Evolutionary conservation across 1,140 invertebrate species (phyloP).

Genomic region (Spodoptera litura): DNA sequence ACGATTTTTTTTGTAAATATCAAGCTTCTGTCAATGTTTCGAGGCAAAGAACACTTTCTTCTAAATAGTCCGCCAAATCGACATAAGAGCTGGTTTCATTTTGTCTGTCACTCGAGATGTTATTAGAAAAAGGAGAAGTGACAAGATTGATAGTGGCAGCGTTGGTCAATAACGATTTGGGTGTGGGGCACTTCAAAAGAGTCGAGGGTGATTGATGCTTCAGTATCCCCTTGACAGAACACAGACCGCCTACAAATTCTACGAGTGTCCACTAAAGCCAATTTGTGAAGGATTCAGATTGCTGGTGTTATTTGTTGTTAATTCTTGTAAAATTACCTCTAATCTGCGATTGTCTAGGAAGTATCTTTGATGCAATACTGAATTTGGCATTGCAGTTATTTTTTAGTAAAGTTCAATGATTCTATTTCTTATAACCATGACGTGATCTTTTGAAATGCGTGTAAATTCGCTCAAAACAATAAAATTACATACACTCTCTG

Average conservation of each 20-base stretch:
- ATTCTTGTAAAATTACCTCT: not conserved
- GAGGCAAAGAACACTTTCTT: conserved; percentile 18
- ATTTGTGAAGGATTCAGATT: conserved; percentile 47
- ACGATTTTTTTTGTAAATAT: not conserved
- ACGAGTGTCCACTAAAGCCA: conserved; percentile 44
- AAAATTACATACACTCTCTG: not conserved
- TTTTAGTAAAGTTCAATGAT: too few relatives aligned
- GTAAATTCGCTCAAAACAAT: not conserved
- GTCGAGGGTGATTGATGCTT: conserved; percentile 63
- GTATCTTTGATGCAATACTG: too few relatives aligned
- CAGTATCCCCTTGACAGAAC: conserved; percentile 63
- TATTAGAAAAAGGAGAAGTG: conserved; percentile 64
- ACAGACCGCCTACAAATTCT: conserved; percentile 55
- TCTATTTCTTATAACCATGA: too few relatives aligned
- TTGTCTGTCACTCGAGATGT: conserved; percentile 59
- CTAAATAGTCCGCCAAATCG: not conserved
- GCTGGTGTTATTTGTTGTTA: conserved; percentile 14
- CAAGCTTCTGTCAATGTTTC: not conserved
- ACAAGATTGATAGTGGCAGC: conserved; percentile 73
- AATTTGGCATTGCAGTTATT: not conserved
- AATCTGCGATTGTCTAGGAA: too few relatives aligned
- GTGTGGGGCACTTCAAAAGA: conserved; percentile 67
- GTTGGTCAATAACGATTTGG: conserved; percentile 52
- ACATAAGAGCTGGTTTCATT: conserved; percentile 44
- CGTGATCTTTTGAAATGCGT: too few relatives aligned